Conservation (phyloP, 2,113 vertebrate species). For the Nothocercus nigrocapillus region DNA sequence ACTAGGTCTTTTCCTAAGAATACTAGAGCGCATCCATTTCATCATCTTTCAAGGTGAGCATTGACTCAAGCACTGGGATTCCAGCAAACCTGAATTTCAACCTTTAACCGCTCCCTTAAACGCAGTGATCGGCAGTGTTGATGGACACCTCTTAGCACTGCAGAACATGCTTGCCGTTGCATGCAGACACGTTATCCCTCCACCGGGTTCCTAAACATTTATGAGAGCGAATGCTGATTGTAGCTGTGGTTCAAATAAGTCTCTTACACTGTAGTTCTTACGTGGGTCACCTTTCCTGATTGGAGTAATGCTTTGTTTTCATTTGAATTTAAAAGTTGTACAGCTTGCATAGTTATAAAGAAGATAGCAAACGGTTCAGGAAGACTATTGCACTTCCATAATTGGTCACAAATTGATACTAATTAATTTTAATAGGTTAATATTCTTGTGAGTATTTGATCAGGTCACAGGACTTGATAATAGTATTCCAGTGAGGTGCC, state of each 20-base stretch:
- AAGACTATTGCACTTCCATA: neutral
- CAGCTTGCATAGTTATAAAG: neutral
- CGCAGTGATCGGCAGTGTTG: neutral
- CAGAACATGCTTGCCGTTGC: neutral
- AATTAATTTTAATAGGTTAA: neutral
- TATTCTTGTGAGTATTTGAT: neutral
- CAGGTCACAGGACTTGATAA: neutral
- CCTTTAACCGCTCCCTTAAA: constrained; percentile 40
- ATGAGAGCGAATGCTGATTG: neutral
- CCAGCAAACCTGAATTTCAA: constrained; percentile 62
- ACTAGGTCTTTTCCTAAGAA: neutral
- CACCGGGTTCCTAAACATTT: neutral
- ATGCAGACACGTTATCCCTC: neutral
- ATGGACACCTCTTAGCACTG: neutral
- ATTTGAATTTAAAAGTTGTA: neutral
- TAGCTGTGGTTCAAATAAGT: neutral
- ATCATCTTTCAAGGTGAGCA: constrained; percentile 29
- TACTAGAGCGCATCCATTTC: constrained; percentile 4
- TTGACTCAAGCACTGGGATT: constrained; percentile 19
- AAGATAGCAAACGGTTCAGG: neutral
- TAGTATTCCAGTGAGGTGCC: neutral
- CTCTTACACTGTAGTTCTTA: neutral
- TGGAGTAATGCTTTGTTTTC: neutral
- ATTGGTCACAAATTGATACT: neutral
- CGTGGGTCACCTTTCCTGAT: neutral